Evolutionary conservation across 2,888 invertebrate species (phyloP).

Genomic region (Tribolium freemani): DNA sequence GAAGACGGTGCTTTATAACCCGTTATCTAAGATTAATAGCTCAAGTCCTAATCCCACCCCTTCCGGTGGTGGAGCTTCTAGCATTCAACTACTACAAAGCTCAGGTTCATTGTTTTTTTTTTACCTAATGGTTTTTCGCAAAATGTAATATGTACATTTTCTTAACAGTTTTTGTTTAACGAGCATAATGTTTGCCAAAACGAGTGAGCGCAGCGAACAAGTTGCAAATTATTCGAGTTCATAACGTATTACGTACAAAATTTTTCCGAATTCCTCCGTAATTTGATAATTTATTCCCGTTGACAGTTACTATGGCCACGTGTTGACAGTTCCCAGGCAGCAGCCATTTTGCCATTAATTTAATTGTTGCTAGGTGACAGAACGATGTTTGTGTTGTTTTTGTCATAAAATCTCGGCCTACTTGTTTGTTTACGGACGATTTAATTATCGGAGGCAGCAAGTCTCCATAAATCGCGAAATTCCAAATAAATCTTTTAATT

Average conservation of each 20-base stretch:
- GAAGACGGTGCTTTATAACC: constrained; percentile 34
- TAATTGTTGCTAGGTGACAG: background rate
- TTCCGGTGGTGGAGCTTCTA: constrained; percentile 15
- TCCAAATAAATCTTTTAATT: constrained; percentile 35
- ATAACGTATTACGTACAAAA: too few species aligned
- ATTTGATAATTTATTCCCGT: too few species aligned
- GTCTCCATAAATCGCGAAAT: constrained; percentile 21
- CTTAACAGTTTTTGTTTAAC: too few species aligned
- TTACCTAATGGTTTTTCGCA: too few species aligned
- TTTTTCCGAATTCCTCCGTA: too few species aligned
- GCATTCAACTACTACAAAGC: background rate
- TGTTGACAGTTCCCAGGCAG: too few species aligned
- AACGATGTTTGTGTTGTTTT: background rate
- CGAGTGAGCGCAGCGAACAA: too few species aligned
- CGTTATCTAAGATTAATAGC: constrained; percentile 39
- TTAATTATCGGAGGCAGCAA: background rate
- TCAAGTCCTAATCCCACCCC: constrained; percentile 13
- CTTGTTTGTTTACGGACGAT: background rate
- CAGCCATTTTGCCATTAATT: too few species aligned
- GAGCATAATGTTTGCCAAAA: too few species aligned
- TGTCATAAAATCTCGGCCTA: background rate
- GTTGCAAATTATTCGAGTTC: too few species aligned
- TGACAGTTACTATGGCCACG: too few species aligned
- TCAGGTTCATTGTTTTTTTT: background rate
- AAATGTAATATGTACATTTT: too few species aligned